A percentile compares a stretch with the other conserved stretches of the same genome.
Evolutionary conservation across 1,140 invertebrate species (phyloP).

Genomic region (Batillaria attramentaria): DNA sequence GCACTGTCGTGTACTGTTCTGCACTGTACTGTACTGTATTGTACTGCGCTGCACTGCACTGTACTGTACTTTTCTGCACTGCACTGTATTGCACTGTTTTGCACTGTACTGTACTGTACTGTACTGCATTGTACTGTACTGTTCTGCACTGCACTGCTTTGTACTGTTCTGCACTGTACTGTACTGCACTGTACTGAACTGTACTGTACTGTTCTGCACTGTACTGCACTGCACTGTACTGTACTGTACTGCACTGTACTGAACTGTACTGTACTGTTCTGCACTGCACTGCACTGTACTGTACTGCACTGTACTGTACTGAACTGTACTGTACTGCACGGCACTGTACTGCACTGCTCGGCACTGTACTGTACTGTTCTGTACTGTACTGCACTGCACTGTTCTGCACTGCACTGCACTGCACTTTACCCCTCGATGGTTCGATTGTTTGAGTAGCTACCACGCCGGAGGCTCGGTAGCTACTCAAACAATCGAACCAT

Average conservation of each 20-base stretch:
- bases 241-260: slow-evolving; percentile 33
- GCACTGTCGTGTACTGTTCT: slow-evolving; percentile 31
- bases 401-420: slow-evolving; percentile 28
- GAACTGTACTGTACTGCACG: slow-evolving; percentile 30
- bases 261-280: slow-evolving; percentile 30
- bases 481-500: too few relatives aligned
- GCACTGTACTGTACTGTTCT: slow-evolving; percentile 29
- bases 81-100: slow-evolving; percentile 29
- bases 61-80: slow-evolving; percentile 29
- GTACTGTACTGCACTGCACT: slow-evolving; percentile 30
- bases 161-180: slow-evolving; percentile 27
- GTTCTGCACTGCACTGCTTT: slow-evolving; percentile 26
- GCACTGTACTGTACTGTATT: slow-evolving; percentile 20
- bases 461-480: too few relatives aligned
- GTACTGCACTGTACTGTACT: slow-evolving; percentile 31
- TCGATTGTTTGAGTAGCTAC: too few relatives aligned
- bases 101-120: slow-evolving; percentile 32
- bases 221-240: slow-evolving; percentile 33
- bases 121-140: slow-evolving; percentile 30
- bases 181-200: slow-evolving; percentile 29
- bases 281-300: slow-evolving; percentile 16
- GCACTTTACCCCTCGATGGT: too few relatives aligned
- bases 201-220: slow-evolving; percentile 23
- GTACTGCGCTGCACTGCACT: slow-evolving; percentile 32
- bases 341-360: slow-evolving; percentile 24